Percentiles rank a stretch among this genome's conserved stretches.
Conservation (phyloP, 2,797 vertebrate genomes). For the Onychomys torridus region DNA sequence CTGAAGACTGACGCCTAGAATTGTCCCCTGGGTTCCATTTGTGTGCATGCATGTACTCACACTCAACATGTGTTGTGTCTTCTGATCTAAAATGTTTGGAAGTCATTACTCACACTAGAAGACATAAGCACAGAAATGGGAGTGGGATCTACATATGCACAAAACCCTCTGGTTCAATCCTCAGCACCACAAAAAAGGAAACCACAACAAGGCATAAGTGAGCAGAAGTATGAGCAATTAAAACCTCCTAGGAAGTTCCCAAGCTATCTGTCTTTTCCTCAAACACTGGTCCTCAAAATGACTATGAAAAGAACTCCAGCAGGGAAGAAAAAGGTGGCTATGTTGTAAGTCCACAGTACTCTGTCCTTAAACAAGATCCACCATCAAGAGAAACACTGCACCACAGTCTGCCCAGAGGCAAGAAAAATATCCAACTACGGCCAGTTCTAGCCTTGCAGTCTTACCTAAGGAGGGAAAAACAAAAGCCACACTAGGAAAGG, state of each 20-base stretch:
- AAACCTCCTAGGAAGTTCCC: background rate
- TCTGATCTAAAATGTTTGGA: conserved; percentile 16
- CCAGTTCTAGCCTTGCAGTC: too few species aligned
- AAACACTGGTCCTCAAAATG: background rate
- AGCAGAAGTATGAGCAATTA: background rate
- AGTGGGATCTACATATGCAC: background rate
- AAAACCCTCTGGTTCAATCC: background rate
- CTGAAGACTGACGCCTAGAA: too few species aligned
- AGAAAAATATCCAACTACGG: too few species aligned
- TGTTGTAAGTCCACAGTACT: background rate
- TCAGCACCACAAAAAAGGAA: background rate
- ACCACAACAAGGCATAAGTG: background rate
- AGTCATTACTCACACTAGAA: background rate
- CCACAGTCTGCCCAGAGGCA: background rate
- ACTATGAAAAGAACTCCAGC: background rate
- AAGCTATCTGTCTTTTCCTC: background rate
- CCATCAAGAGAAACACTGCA: background rate
- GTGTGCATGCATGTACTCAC: background rate
- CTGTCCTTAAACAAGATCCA: background rate
- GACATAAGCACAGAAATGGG: background rate
- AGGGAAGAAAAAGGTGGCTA: background rate
- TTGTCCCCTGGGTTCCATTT: background rate
- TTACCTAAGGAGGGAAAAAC: too few species aligned
- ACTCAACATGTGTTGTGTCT: background rate
- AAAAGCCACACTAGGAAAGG: too few species aligned